These are phyloP conservation scores for Caloenas nicobarica DNA, from an alignment of 2,113 vertebrate genomes.

Conservation along the genomic window DNA sequence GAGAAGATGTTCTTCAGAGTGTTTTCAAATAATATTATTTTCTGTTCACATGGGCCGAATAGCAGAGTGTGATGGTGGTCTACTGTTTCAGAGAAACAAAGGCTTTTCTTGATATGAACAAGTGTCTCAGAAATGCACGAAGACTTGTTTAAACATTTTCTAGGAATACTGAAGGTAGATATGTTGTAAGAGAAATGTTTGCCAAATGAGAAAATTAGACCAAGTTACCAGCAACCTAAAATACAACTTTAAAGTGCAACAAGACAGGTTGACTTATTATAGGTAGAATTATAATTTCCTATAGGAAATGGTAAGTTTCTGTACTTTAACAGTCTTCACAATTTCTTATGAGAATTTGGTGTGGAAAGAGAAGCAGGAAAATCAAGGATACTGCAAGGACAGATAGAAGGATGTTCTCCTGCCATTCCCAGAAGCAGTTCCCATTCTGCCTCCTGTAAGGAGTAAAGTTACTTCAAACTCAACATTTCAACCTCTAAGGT, in stretches of 20 bases:
- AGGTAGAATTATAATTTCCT: background rate
- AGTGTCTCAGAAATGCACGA: background rate
- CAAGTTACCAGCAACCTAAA: background rate
- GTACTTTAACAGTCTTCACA: background rate
- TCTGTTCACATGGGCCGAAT: background rate
- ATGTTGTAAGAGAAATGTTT: background rate
- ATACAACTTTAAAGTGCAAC: background rate
- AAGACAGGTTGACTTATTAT: background rate
- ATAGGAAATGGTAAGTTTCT: background rate
- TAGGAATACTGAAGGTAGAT: background rate
- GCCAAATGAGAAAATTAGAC: background rate
- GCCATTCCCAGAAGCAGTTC: background rate
- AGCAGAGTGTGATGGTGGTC: background rate
- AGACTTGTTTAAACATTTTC: background rate
- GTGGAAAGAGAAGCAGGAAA: background rate
- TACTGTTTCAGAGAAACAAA: background rate
- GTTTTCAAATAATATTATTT: background rate
- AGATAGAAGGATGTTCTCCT: background rate
- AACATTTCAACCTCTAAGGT: background rate
- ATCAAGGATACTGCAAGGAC: background rate
- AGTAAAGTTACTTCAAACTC: background rate
- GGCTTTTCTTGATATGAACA: background rate
- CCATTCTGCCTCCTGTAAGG: background rate
- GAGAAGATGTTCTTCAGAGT: background rate
- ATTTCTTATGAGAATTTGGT: background rate